These are phyloP conservation scores for Cotesia vestalis DNA, from an alignment of 1,140 invertebrate genomes.

Conservation along the genomic window DNA sequence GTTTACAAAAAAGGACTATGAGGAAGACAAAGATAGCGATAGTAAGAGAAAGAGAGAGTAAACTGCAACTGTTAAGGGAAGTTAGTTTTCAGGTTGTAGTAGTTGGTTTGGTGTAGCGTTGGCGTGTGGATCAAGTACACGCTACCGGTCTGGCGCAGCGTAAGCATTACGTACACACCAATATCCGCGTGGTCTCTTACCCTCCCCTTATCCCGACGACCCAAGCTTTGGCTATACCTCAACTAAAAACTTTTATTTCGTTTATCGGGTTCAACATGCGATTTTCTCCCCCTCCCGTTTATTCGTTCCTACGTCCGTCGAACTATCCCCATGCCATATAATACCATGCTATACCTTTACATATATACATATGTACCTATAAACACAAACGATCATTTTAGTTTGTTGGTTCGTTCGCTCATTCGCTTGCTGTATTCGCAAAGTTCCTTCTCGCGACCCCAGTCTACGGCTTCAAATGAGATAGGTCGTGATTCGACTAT, in stretches of 20 bases:
- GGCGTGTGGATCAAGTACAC: constrained; percentile 44
- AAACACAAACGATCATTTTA: no score
- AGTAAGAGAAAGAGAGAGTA: constrained; percentile 12
- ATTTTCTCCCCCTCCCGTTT: constrained; percentile 45
- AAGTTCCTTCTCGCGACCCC: constrained; percentile 23
- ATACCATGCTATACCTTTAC: no score
- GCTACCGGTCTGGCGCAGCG: constrained; percentile 43
- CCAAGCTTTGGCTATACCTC: constrained; percentile 23
- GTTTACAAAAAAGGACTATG: no score
- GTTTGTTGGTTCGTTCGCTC: constrained; percentile 14
- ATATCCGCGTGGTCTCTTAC: constrained; percentile 33
- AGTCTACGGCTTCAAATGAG: constrained; percentile 44
- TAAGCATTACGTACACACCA: constrained; percentile 44
- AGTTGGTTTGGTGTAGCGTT: constrained; percentile 20
- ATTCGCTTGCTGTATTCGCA: not conserved
- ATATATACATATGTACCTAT: no score
- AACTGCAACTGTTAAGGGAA: constrained; percentile 14
- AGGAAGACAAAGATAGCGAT: no score
- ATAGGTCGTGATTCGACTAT: constrained; percentile 28
- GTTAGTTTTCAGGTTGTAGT: constrained; percentile 43
- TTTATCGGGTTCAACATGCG: constrained; percentile 59
- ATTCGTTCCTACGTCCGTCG: not conserved
- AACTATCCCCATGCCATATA: constrained; percentile 7
- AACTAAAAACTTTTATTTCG: constrained; percentile 53
- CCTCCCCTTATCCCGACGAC: constrained; percentile 14